Base-by-base conservation (phyloP, 2,797 vertebrate genomes). In the Salmo trutta region DNA sequence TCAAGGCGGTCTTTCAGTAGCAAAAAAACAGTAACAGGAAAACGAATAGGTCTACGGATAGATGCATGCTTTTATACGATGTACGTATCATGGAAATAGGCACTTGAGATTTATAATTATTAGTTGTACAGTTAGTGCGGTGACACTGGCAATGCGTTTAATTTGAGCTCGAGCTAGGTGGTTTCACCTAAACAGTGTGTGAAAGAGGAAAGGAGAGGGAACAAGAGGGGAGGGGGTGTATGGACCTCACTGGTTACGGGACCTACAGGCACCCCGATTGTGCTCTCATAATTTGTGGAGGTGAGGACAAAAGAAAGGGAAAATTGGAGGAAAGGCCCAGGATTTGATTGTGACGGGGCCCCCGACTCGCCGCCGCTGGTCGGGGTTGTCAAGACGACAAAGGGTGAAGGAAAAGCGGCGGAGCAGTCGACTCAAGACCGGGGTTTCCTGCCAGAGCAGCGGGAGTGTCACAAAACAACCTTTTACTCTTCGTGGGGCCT, bases 1-100 rank as follows among this genome's bases (percentile, higher is more conserved):
- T 93, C 89, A 91, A 95, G 93, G 93, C 94, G 93, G 92, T 93
- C 93, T 94, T 93, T 94, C 91, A 92, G 88, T 92, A 91, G 36
- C 36, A 85, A 85, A 88, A 85, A 65, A 81, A 83, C 84, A 87
- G 86, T 83, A 88, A 85, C 79, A 91, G 89, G 87, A 88, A 91
- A 91, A 83, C 83, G 87, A 89, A 84, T 56, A 80, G 80, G 81
- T 87, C 88, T 74, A 16, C 86, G 83, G 88, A 88, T 90, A 89
- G 84, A 89, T 85, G 85, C 80, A 87, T 87, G 88, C 70, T 75
- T 86, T 82, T 82, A 83, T 33, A 83, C 82, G 70, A 66, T 84
- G 78, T 65, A 80, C 68, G 74, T 84, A 36, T 36, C 36, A 77
- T 85, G 80, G 84, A 81, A 87, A 83, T 78, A 78, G 81, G 75